Evolutionary conservation across 2,113 vertebrate genomes (phyloP), one percentile per base, ranked within the genome.

Genomic region (Perca schrenkii): DNA sequence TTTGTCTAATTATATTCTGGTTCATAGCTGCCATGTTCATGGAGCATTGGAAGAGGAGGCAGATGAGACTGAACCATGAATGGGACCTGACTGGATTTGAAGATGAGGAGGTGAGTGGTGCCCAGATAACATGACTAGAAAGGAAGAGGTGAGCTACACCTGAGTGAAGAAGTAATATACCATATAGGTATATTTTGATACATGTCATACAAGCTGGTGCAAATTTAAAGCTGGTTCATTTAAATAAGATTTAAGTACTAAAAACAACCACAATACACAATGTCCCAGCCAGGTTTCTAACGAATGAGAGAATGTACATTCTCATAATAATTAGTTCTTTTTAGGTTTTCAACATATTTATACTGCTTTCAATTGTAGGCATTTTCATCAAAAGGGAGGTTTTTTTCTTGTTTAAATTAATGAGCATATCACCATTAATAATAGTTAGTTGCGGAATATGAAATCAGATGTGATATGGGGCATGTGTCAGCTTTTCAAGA

Each of bases 51-150:
- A 99, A 99, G 84, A 96, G 98, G 93, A 96, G 97, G 77, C 98
- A 99, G 95, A 99, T 99, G 98, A 94, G 97, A 53, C 96, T 99
- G 77, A 99, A 98, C 92, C 98, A 99, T 89, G 97, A 95, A 90
- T 99, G 98, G 98, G 98, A 99, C 94, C 96, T 99, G 88, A 99
- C 98, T 1, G 97, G 98, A 75, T 99, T 98, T 83, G 98, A 99
- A 94, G 98, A 99, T 67, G 98, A 99, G 87, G 98, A 99, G 96
- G 98, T 99, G 88, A 96, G 95, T 67, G 15, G 92, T 6, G 43
- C 12, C 10, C 46, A 21, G 3, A 57, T 15, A 16, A 21, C 17
- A 31, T 7, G 3, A 50, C 12, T 6, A 8, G 47, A n/a, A 31
- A n/a, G 8, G 21, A 60, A 22, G 22, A 56, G 13, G 13, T 58